Percentiles rank a stretch among this genome's conserved stretches.
These are phyloP conservation scores for Polymixis flavicincta DNA, from an alignment of 2,888 invertebrate genomes.

Conservation along the genomic window DNA sequence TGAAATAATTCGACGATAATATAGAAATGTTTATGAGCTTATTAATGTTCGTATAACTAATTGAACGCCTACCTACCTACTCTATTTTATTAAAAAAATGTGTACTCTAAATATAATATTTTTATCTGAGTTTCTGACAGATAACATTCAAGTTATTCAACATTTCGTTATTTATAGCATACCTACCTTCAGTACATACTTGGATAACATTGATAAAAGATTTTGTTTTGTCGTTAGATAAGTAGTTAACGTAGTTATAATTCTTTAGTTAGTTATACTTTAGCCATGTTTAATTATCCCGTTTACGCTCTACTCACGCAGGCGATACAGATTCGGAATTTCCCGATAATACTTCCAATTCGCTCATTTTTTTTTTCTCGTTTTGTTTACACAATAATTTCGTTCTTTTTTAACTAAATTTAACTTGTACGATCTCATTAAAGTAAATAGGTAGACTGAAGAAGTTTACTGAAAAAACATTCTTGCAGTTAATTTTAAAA, in stretches of 20 bases:
- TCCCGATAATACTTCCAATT: too few relatives aligned
- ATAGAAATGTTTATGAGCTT: neutral
- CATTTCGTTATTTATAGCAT: neutral
- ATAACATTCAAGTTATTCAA: neutral
- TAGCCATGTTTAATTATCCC: neutral
- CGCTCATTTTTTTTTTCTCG: neutral
- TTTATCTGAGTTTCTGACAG: neutral
- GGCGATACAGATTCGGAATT: neutral
- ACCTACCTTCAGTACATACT: neutral
- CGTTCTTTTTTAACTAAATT: neutral
- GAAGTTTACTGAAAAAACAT: neutral
- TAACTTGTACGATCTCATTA: slow-evolving; percentile 1
- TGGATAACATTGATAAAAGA: neutral
- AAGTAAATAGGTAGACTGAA: neutral
- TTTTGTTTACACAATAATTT: neutral
- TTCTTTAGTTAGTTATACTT: neutral
- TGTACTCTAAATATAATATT: neutral
- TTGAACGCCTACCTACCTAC: neutral
- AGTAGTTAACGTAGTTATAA: neutral
- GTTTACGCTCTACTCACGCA: neutral
- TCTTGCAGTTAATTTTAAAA: neutral
- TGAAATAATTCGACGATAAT: slow-evolving; percentile 3
- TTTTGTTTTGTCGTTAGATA: neutral
- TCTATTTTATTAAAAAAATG: neutral
- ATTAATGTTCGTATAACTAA: slow-evolving; percentile 7